These are phyloP conservation scores for Ctenochaetus hawaiiensis DNA, from an alignment of 2,797 vertebrate genomes.

Conservation along the genomic window DNA sequence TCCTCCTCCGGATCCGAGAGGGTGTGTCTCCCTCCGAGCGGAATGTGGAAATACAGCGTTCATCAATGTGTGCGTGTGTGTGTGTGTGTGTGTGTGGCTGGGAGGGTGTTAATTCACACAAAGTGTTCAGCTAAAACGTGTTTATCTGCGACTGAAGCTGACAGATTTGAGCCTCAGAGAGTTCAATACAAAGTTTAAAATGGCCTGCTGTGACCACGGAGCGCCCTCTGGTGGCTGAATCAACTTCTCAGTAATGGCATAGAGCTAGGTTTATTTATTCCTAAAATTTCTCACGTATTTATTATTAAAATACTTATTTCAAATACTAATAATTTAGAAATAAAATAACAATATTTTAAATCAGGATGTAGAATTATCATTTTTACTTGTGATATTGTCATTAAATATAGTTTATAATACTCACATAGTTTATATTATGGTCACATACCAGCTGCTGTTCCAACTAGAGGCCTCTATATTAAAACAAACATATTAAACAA, in stretches of 20 bases:
- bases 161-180: neutral
- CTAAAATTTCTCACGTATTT: too few relatives aligned
- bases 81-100: neutral
- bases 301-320: too few relatives aligned
- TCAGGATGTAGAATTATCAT: too few relatives aligned
- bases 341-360: too few relatives aligned
- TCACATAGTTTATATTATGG: too few relatives aligned
- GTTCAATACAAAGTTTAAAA: neutral
- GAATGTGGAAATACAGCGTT: constrained; percentile 69
- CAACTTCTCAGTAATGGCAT: too few relatives aligned
- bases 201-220: neutral
- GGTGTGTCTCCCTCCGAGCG: constrained; percentile 68
- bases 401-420: too few relatives aligned
- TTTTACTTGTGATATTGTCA: too few relatives aligned
- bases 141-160: constrained; percentile 1
- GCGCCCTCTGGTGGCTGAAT: constrained; percentile 55
- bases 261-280: too few relatives aligned
- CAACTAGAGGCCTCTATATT: too few relatives aligned
- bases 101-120: neutral
- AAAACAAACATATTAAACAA: neutral
- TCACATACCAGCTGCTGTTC: too few relatives aligned
- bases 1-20: constrained; percentile 48
- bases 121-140: neutral
- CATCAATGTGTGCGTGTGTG: constrained; percentile 16
- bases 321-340: too few relatives aligned